Evolutionary conservation across 2,113 vertebrate genomes (phyloP).

Genomic region (Sula dactylatra): DNA sequence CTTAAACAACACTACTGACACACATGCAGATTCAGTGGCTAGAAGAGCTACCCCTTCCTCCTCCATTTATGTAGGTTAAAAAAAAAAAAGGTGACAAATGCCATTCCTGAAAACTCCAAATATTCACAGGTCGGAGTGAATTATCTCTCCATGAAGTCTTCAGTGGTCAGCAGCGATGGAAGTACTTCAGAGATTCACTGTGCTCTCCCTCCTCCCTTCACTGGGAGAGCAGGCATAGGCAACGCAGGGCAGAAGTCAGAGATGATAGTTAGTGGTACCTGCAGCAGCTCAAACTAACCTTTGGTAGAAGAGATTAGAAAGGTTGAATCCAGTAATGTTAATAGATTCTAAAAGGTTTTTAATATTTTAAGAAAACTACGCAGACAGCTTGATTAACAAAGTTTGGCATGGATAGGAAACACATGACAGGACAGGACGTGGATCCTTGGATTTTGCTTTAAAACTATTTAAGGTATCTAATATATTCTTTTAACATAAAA

Average conservation of each 20-base stretch:
- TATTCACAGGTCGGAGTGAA: background rate
- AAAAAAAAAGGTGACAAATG: background rate
- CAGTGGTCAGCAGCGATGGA: background rate
- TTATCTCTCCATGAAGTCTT: background rate
- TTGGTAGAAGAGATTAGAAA: background rate
- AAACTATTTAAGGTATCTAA: background rate
- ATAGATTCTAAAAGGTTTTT: background rate
- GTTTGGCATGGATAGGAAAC: background rate
- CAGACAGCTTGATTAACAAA: background rate
- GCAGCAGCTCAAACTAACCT: background rate
- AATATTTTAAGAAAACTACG: background rate
- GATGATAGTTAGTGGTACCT: background rate
- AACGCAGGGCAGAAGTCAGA: background rate
- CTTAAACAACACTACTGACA: background rate
- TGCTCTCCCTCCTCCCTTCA: background rate
- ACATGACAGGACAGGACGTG: background rate
- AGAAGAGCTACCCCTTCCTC: background rate
- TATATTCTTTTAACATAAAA: background rate
- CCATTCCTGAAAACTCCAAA: background rate
- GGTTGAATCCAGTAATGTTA: background rate
- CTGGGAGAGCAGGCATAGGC: background rate
- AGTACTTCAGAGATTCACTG: background rate
- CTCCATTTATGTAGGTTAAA: background rate
- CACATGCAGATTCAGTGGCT: background rate
- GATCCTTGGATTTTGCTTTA: background rate